Base-by-base conservation (phyloP, 1,140 invertebrate genomes). In the Phocides pigmalion region DNA sequence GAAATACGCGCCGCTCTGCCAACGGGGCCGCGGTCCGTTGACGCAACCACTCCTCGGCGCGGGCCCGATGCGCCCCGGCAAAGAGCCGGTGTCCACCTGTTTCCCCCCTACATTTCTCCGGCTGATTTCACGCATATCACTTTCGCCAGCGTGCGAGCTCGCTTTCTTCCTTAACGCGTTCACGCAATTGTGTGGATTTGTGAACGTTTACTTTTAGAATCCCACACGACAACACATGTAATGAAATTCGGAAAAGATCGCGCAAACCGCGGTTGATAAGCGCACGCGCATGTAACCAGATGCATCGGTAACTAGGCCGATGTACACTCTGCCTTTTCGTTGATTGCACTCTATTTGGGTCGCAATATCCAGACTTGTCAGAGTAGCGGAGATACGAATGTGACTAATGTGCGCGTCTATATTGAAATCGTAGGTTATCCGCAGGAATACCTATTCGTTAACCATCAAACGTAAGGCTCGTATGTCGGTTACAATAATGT, bases 401-500 rank as follows among this genome's bases (percentile, higher is more conserved):
- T 47, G 42, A 59, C 56, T 47, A 47, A 59, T 32, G 32, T 41
- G 25, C 14, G 41, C 20, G 20, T 44, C 53, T 56, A 42, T 56
- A 44, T 62, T 37, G 42, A 63, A 50, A 35, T 61, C 59, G 44
- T 35, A 46, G 19, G 49, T 58, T 41, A 56, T 25, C 32, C 51
- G 35, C 19, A 16, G 44, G 39, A 50, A 61, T 66, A n/a, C n/a
- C n/a, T n/a, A 61, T 61, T 66, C 47, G 64, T 49, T 49, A 62
- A 49, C 53, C 50, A 61, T 61, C 42, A 54, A 64, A 56, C 64
- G 76, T 85, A 75, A 77, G 76, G 64, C 72, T 80, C 73, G 78
- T 79, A 72, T 81, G 76, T 85, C 77, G 69, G 82, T 77, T 79
- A 82, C 72, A 82, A 81, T 87, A 82, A 82, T 87, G 86, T 89